These are phyloP conservation scores for Notospermus geniculatus DNA, from an alignment of 1,140 invertebrate genomes.

Conservation along the genomic window DNA sequence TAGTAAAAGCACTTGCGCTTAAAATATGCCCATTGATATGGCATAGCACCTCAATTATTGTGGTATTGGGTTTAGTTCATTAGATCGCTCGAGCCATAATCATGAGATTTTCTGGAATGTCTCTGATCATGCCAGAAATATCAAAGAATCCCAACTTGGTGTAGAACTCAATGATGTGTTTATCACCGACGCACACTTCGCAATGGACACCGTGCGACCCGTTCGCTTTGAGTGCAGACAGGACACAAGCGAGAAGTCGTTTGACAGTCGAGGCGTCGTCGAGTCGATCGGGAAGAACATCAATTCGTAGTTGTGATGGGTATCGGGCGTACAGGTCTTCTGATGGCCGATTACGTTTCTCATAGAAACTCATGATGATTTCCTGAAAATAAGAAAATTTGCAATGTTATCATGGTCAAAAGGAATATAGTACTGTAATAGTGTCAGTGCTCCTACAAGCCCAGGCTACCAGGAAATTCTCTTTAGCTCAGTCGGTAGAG, in stretches of 20 bases:
- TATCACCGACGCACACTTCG: constrained; percentile 71
- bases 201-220: constrained; percentile 83
- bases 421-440: too few relatives aligned
- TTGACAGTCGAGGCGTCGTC: constrained; percentile 80
- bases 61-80: too few relatives aligned
- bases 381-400: constrained; percentile 59
- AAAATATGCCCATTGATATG: too few relatives aligned
- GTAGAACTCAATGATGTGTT: constrained; percentile 78
- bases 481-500: too few relatives aligned
- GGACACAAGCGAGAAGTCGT: constrained; percentile 78
- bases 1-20: too few relatives aligned
- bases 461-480: too few relatives aligned
- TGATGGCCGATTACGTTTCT: constrained; percentile 61
- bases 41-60: too few relatives aligned
- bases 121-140: constrained; percentile 21
- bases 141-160: constrained; percentile 83
- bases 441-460: too few relatives aligned
- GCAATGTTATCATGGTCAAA: too few relatives aligned
- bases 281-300: constrained; percentile 65
- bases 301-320: constrained; percentile 74
- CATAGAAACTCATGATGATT: constrained; percentile 73
- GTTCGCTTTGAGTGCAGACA: constrained; percentile 82
- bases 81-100: neutral
- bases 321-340: constrained; percentile 67
- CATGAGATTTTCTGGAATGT: neutral